Evolutionary conservation across 2,797 vertebrate genomes (phyloP), one percentile per base, ranked within the genome.

Genomic region (Masticophis lateralis): DNA sequence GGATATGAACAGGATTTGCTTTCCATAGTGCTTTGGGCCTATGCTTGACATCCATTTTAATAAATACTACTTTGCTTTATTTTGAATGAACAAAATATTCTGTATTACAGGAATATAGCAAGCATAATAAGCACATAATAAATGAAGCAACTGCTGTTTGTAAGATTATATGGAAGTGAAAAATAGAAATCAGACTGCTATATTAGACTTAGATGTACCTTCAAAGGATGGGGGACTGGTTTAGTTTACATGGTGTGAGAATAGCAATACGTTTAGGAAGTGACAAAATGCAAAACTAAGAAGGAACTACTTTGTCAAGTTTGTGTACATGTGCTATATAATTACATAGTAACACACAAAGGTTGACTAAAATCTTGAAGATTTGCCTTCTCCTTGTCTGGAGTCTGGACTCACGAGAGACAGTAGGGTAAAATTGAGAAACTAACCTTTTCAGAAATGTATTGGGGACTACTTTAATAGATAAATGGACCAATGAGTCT

Each of bases 201-300:
- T 57, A 92, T 92, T 60, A 89, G 86, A 92, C 61, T 55, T 25
- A 56, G 74, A 90, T 43, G n/a, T 61, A 43, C 59, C 22, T 13
- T 90, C 47, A 55, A 86, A 63, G 59, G 47, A 32, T 25, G 10
- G 47, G 28, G n/a, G 55, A 7, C n/a, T 89, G 74, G 20, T 32
- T 87, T 63, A 25, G 43, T 92, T 92, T 92, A 61, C 59, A 12
- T 22, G 7, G 32, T 66, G 47, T 86, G 79, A 43, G n/a, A 79
- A 90, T 90, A 90, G 59, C 51, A 86, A 51, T 59, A 90, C n/a
- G 59, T 63, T 90, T 92, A 90, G 6, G 37, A 92, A 86, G 47
- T 66, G 56, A 86, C n/a, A 27, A 47, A 28, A 86, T 59, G 20
- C 57, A 63, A 79, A 59, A 22, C 88, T 55, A 86, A 86, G 88